Evolutionary conservation across 2,888 invertebrate species (phyloP).

Genomic region (Entomobrya multifasciata): DNA sequence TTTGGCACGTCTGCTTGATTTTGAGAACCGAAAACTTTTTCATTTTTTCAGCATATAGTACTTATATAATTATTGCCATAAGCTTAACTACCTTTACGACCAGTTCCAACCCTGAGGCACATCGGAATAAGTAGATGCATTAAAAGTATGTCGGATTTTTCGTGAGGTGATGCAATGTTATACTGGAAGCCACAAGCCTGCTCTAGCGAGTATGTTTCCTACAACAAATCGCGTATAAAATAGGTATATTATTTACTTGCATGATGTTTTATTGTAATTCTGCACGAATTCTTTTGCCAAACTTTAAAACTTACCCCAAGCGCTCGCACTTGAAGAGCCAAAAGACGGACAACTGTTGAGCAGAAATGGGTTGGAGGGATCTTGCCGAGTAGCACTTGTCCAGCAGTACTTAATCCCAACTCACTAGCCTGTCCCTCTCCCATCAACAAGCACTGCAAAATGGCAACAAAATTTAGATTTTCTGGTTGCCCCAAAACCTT

Average conservation of each 20-base stretch:
- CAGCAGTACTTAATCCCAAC: conserved; percentile 85
- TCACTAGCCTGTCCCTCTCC: conserved; percentile 88
- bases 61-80: neutral
- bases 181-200: conserved; percentile 96
- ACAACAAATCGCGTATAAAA: conserved; percentile 67
- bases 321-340: conserved; percentile 96
- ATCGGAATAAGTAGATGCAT: conserved; percentile 98
- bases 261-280: neutral
- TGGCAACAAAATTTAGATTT: neutral
- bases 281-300: neutral
- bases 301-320: conserved; percentile 87
- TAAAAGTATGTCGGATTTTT: conserved; percentile 96
- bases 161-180: conserved; percentile 90
- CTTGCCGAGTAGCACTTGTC: conserved; percentile 93
- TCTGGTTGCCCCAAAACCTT: neutral
- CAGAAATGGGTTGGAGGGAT: conserved; percentile 97
- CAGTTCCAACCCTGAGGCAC: conserved; percentile 96
- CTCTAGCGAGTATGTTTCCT: conserved; percentile 94
- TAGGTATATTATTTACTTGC: neutral
- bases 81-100: conserved; percentile 90
- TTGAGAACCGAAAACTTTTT: too few species aligned
- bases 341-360: conserved; percentile 96
- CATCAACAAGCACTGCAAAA: conserved; percentile 87
- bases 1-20: conserved; percentile 89
- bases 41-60: too few species aligned